Conservation (phyloP, 2,113 vertebrate species). For the Pluvialis apricaria region DNA sequence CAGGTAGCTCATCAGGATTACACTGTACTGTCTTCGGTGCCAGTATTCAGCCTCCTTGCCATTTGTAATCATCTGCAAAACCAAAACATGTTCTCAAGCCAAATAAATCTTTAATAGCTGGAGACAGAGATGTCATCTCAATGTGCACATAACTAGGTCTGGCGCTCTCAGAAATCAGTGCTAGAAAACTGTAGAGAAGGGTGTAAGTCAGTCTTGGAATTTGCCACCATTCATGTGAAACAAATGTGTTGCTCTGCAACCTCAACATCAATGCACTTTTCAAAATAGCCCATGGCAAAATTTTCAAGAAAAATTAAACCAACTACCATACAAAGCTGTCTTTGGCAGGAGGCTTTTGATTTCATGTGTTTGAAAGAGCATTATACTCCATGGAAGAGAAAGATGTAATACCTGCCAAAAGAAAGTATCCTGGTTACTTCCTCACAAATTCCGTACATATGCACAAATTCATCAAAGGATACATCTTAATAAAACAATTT, state of each 20-base stretch:
- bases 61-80: slow-evolving; percentile 6
- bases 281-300: slow-evolving; percentile 31
- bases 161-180: neutral
- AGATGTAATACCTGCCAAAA: neutral
- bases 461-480: neutral
- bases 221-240: slow-evolving; percentile 20
- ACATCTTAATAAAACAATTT: neutral
- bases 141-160: neutral
- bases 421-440: neutral
- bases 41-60: neutral
- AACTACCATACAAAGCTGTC: neutral
- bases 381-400: neutral
- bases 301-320: slow-evolving; percentile 44
- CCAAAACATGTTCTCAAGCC: slow-evolving; percentile 4
- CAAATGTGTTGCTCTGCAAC: slow-evolving; percentile 13
- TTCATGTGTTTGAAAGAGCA: neutral
- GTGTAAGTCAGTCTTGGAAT: neutral
- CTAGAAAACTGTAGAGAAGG: neutral
- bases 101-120: slow-evolving; percentile 8
- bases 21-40: neutral
- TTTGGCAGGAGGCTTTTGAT: neutral
- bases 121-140: neutral
- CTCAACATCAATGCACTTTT: neutral
- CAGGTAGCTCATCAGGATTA: neutral
- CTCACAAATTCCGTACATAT: neutral